Percentiles rank a stretch among this genome's conserved stretches.
These are phyloP conservation scores for Rapana venosa DNA, from an alignment of 2,888 invertebrate genomes.

Conservation along the genomic window DNA sequence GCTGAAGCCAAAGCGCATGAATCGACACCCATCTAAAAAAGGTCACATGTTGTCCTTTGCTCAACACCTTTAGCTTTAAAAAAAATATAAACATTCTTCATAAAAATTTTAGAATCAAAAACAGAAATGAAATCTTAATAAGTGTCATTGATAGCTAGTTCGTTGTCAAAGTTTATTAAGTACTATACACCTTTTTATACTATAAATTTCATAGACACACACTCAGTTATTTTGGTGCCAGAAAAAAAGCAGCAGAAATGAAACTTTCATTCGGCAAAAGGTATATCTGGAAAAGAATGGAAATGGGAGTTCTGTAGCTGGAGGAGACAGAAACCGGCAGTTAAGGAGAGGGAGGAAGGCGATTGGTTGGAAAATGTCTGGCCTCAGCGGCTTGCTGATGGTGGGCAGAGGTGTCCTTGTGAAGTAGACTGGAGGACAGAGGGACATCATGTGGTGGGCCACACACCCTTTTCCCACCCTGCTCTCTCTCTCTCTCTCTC, in stretches of 20 bases:
- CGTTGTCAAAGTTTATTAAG: too few species aligned
- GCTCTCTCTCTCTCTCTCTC: neutral
- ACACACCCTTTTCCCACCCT: neutral
- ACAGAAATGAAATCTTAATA: too few species aligned
- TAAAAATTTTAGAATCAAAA: too few species aligned
- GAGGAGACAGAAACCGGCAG: too few species aligned
- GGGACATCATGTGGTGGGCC: slow-evolving; percentile 31
- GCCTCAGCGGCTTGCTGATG: slow-evolving; percentile 43
- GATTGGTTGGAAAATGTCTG: slow-evolving; percentile 38
- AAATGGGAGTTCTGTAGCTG: too few species aligned
- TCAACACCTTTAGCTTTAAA: too few species aligned
- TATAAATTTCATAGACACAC: slow-evolving; percentile 35
- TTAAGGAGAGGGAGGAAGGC: neutral
- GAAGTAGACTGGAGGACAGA: neutral
- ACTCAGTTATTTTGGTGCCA: slow-evolving; percentile 34
- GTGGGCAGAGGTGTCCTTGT: neutral
- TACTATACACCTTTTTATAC: neutral
- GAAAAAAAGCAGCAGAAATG: slow-evolving; percentile 32
- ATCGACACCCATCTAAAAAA: too few species aligned
- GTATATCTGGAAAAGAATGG: too few species aligned
- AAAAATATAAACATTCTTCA: too few species aligned
- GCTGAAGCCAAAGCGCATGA: too few species aligned
- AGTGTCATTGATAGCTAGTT: too few species aligned
- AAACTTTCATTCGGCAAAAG: slow-evolving; percentile 31
- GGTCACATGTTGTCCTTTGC: too few species aligned